A percentile compares a stretch with the other conserved stretches of the same genome.
Evolutionary conservation across 2,888 invertebrate species (phyloP).

Genomic region (Pogonocherus hispidulus): DNA sequence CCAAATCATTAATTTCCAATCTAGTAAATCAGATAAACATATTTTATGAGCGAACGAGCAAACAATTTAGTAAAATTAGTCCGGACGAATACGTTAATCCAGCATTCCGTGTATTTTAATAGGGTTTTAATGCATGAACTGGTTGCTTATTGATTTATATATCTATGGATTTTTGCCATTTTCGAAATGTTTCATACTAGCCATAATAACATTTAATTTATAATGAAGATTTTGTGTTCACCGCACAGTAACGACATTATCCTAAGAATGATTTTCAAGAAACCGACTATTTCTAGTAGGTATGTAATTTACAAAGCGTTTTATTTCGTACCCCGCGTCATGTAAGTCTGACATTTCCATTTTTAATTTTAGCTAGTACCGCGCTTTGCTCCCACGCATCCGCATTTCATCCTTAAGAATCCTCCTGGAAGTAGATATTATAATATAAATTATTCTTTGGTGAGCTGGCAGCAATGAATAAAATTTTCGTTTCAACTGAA

Average conservation of each 20-base stretch:
- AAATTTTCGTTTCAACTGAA: no score
- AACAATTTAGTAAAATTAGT: constrained; percentile 36
- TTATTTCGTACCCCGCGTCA: neutral
- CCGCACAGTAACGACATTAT: no score
- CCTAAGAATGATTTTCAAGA: no score
- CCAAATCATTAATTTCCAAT: constrained; percentile 26
- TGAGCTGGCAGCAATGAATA: no score
- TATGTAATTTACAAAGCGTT: no score
- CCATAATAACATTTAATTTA: no score
- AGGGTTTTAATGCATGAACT: constrained; percentile 31
- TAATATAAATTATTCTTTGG: no score
- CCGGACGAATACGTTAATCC: constrained; percentile 32
- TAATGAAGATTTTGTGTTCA: no score
- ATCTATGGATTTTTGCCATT: constrained; percentile 26
- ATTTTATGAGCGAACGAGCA: constrained; percentile 33
- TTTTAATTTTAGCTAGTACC: neutral
- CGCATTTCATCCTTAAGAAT: neutral
- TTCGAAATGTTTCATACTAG: constrained; percentile 4
- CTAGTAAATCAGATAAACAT: constrained; percentile 36
- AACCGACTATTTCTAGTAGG: no score
- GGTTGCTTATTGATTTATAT: constrained; percentile 30
- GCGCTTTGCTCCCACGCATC: neutral
- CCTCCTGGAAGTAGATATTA: no score
- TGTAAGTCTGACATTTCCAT: neutral
- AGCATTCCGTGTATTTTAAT: constrained; percentile 35